phyloP scores from a whole-genome alignment of 1,140 invertebrate species.

The Battus philenor region DNA sequence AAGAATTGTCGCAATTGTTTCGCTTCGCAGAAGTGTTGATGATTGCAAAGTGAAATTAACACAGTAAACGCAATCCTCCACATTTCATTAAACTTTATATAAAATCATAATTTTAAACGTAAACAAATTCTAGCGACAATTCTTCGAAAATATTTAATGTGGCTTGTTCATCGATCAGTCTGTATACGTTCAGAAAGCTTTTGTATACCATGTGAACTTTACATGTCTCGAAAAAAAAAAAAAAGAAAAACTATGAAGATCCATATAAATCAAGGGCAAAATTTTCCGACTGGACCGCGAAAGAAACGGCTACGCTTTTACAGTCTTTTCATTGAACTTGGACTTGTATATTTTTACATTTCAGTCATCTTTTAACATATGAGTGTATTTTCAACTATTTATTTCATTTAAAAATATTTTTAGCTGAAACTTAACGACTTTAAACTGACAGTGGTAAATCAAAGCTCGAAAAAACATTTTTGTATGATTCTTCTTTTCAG shows the following conservation, averaged over 20 bases:
- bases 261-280: constrained; percentile 59
- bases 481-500: constrained; percentile 67
- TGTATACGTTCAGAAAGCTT: constrained; percentile 24
- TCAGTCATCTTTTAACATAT: constrained; percentile 46
- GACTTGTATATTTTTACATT: constrained; percentile 21
- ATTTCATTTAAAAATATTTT: not conserved
- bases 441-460: constrained; percentile 13
- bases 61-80: constrained; percentile 52
- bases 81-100: constrained; percentile 38
- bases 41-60: constrained; percentile 43
- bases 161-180: constrained; percentile 32
- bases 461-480: constrained; percentile 40
- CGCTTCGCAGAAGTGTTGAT: constrained; percentile 52
- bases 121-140: constrained; percentile 29
- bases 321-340: constrained; percentile 38
- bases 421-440: not conserved
- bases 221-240: constrained; percentile 42
- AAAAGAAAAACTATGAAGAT: constrained; percentile 69
- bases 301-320: constrained; percentile 37
- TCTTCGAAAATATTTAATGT: constrained; percentile 39
- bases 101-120: constrained; percentile 5
- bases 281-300: constrained; percentile 53
- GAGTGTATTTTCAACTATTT: constrained; percentile 20
- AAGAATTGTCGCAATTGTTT: constrained; percentile 29
- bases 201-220: constrained; percentile 42